Base-by-base conservation (phyloP, 1,140 invertebrate species). In the Drosophila sechellia region DNA sequence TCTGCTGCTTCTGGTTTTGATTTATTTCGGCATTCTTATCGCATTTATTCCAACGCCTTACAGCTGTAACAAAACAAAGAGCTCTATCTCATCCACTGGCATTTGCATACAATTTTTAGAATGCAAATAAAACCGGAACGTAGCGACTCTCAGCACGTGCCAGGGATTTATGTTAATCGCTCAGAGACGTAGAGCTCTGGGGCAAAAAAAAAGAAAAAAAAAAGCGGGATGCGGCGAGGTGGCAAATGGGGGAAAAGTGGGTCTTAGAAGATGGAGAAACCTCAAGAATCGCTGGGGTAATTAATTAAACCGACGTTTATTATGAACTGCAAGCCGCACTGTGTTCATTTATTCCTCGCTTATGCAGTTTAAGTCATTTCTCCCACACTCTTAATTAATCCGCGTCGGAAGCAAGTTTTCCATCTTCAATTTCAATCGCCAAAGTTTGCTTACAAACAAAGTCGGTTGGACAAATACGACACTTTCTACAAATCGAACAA, bases 101-200 rank as follows among this genome's bases (percentile, higher is more conserved):
- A 57, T 71, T 71, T 71, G 43, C 64, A 70, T 60, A 52, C 43
- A 70, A 70, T 57, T 71, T 70, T 70, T 34, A 40, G 64, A 71
- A 71, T 71, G 68, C 50, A 70, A 69, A 69, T 70, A 56, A 27
- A 56, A 70, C 50, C 35, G 22, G 20, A 55, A 69, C 27, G 40
- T 10, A 56, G 68, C 35, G 35, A 15, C 35, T 37, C 31, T 43
- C 27, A 43, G 64, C 68, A 71, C 68, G 68, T 70, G 68, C 65
- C 65, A 40, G 68, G 68, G 68, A 71, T 70, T 71, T 71, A 71
- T 71, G 68, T 70, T 70, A 71, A 71, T 70, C 68, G 42, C 42
- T 12, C 5, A 15, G 27, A 63, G 37, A 68, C 64, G 65, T 53
- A 68, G 46, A 35, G 25, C 35, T 22, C 20, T 22, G 1, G 20